phyloP scores from a whole-genome alignment of 2,888 invertebrate species.

The Biston betularia region DNA sequence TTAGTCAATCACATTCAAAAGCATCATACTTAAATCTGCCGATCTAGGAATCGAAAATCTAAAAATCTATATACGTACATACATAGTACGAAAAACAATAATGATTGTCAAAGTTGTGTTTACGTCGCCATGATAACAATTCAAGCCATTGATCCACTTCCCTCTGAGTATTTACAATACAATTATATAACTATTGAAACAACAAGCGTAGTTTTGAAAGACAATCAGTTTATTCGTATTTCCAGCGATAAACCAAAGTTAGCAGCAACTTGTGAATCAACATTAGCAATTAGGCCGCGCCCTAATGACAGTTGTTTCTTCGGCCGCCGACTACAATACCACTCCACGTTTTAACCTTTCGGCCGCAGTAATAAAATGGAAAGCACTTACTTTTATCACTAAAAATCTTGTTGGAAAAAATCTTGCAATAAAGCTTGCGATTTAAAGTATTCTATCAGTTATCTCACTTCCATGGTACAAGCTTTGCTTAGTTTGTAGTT shows the following conservation, averaged over 20 bases:
- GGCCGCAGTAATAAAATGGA: background rate
- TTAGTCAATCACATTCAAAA: no score
- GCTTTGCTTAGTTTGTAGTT: no score
- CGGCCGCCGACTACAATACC: constrained; percentile 28
- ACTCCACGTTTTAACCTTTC: constrained; percentile 1
- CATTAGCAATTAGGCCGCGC: constrained; percentile 41
- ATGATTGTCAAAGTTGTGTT: no score
- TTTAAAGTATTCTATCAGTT: no score
- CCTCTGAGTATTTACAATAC: background rate
- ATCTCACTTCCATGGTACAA: no score
- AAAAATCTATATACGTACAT: no score
- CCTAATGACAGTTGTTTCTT: constrained; percentile 43
- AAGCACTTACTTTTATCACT: background rate
- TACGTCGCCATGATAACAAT: background rate
- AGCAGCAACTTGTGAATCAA: constrained; percentile 25
- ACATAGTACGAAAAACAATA: no score
- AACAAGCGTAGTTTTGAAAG: constrained; percentile 2
- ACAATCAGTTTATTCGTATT: constrained; percentile 13
- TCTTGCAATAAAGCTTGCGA: no score
- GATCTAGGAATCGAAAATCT: no score
- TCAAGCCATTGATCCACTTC: background rate
- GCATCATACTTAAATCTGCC: no score
- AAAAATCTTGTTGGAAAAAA: background rate
- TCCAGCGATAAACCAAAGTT: constrained; percentile 23
- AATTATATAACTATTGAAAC: constrained; percentile 4